phyloP scores from a whole-genome alignment of 35 echinoderm and acorn worm genomes.

The Apostichopus californicus region DNA sequence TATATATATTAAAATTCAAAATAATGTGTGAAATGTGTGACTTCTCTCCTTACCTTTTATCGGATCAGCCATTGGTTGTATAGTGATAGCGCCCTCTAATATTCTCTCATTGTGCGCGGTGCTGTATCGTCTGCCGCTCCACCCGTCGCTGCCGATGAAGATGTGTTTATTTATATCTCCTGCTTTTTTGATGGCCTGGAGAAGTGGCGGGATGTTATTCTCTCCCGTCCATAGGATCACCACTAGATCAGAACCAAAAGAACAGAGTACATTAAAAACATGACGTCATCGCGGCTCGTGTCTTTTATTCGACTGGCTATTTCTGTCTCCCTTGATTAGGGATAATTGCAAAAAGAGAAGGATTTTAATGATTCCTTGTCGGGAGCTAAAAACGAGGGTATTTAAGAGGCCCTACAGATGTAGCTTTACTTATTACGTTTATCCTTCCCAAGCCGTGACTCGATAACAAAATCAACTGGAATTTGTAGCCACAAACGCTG shows the following conservation, averaged over 20 bases:
- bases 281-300: too few species aligned
- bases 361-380: not conserved
- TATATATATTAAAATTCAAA: too few species aligned
- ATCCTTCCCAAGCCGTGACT: not conserved
- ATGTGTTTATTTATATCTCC: slow-evolving; percentile 56
- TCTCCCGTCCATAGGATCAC: slow-evolving; percentile 82
- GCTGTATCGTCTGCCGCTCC: slow-evolving; percentile 70
- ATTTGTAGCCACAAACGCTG: not conserved
- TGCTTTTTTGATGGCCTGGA: slow-evolving; percentile 61
- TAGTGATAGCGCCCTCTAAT: slow-evolving; percentile 92
- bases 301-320: not conserved
- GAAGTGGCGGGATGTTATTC: slow-evolving; percentile 46
- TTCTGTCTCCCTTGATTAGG: not conserved
- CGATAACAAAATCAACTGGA: not conserved
- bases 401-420: not conserved
- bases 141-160: slow-evolving; percentile 84
- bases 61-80: slow-evolving; percentile 78
- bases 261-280: too few species aligned
- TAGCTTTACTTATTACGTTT: not conserved
- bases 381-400: not conserved
- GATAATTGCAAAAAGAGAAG: not conserved
- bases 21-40: too few species aligned
- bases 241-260: slow-evolving; percentile 23
- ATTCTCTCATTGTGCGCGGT: slow-evolving; percentile 64
- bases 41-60: slow-evolving; percentile 64